Conservation (phyloP, 2,113 vertebrate species). For the Engystomops pustulosus region DNA sequence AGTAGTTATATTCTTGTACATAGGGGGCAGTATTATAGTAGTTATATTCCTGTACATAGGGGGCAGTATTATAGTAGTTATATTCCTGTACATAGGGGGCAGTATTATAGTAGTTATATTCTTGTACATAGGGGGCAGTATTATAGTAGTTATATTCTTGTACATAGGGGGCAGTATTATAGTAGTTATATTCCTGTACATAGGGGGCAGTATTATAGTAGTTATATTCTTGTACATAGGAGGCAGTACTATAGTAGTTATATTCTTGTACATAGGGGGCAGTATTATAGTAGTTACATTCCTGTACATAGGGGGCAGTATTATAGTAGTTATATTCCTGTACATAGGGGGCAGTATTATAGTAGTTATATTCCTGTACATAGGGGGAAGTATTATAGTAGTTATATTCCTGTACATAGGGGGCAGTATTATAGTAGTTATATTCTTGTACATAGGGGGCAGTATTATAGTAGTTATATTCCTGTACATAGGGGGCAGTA, state of each 20-base stretch:
- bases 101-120: background rate
- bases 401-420: too few relatives aligned
- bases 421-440: background rate
- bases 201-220: too few relatives aligned
- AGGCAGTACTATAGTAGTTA: constrained; percentile 2
- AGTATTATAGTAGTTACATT: too few relatives aligned
- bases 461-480: too few relatives aligned
- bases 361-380: too few relatives aligned
- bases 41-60: constrained; percentile 8
- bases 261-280: background rate
- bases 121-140: background rate
- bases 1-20: constrained; percentile 4
- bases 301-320: too few relatives aligned
- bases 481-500: background rate
- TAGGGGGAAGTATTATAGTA: too few relatives aligned
- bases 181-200: too few relatives aligned
- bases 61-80: constrained; percentile 3
- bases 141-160: too few relatives aligned
- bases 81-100: background rate
- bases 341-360: too few relatives aligned
- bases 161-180: too few relatives aligned
- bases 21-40: constrained; percentile 14
- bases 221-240: background rate
- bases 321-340: too few relatives aligned
- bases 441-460: background rate